Conservation (phyloP, 2,113 vertebrate genomes). For the Madoqua kirkii region DNA sequence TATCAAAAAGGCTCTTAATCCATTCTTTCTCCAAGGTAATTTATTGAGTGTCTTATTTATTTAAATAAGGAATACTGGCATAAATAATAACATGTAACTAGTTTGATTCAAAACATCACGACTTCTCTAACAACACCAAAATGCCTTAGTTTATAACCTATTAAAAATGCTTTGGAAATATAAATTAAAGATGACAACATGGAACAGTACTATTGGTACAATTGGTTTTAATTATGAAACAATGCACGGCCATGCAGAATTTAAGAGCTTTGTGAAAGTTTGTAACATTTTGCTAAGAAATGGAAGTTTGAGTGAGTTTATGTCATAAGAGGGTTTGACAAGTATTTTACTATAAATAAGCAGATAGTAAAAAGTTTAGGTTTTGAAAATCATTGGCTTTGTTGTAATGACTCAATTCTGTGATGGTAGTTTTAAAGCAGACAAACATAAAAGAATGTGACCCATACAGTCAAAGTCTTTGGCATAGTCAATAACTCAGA, state of each 20-base stretch:
- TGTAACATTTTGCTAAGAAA: background rate
- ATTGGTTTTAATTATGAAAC: background rate
- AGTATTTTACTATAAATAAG: background rate
- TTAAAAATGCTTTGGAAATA: background rate
- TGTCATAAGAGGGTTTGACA: background rate
- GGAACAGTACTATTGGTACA: background rate
- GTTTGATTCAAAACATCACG: background rate
- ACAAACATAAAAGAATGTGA: background rate
- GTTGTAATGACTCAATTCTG: background rate
- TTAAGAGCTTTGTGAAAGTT: background rate
- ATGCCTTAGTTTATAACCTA: background rate
- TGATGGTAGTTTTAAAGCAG: background rate
- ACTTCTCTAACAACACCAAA: background rate
- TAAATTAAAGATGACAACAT: constrained; percentile 25
- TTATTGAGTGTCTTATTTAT: background rate
- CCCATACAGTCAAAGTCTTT: background rate
- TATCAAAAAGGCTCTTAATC: background rate
- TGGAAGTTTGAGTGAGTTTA: background rate
- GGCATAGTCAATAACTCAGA: background rate
- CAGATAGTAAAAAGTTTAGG: background rate
- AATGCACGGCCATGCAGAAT: background rate
- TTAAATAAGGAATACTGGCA: background rate
- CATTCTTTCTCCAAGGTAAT: background rate
- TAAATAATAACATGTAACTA: background rate
- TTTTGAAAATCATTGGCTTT: background rate